These are phyloP conservation scores for Brachionus paranguensis DNA, from an alignment of 1,140 invertebrate genomes.

Conservation along the genomic window DNA sequence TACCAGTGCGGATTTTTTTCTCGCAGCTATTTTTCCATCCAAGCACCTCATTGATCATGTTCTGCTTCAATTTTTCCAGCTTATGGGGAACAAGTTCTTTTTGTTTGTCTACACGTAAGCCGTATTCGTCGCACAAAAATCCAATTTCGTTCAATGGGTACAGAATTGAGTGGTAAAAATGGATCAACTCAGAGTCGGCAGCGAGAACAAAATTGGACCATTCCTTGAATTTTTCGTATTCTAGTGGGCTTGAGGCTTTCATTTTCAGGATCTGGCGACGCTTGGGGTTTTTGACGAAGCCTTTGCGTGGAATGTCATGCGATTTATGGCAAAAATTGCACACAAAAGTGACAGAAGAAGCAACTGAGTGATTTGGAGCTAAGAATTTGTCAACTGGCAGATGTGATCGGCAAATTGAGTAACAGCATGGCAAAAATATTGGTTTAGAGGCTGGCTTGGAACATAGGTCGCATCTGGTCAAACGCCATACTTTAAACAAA, in stretches of 20 bases:
- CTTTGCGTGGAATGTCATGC: neutral
- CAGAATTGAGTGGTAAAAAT: neutral
- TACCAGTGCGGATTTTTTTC: neutral
- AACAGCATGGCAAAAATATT: neutral
- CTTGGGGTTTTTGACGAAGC: neutral
- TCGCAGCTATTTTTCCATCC: neutral
- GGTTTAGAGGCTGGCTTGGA: neutral
- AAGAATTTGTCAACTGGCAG: neutral
- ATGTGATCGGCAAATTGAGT: neutral
- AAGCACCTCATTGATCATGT: neutral
- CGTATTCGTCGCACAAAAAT: neutral
- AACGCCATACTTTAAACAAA: neutral
- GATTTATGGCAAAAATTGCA: neutral
- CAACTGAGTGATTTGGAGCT: neutral
- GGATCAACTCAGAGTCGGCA: neutral
- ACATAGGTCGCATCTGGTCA: neutral
- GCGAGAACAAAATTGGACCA: neutral
- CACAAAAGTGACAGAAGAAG: neutral
- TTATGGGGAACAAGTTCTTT: neutral
- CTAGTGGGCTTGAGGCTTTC: neutral
- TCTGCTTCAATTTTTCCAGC: neutral
- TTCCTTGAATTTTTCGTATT: neutral
- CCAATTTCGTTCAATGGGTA: neutral
- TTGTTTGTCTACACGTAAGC: neutral
- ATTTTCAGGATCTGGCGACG: neutral